Evolutionary conservation across 1,140 invertebrate species (phyloP).

Genomic region (Acyrthosiphon pisum): DNA sequence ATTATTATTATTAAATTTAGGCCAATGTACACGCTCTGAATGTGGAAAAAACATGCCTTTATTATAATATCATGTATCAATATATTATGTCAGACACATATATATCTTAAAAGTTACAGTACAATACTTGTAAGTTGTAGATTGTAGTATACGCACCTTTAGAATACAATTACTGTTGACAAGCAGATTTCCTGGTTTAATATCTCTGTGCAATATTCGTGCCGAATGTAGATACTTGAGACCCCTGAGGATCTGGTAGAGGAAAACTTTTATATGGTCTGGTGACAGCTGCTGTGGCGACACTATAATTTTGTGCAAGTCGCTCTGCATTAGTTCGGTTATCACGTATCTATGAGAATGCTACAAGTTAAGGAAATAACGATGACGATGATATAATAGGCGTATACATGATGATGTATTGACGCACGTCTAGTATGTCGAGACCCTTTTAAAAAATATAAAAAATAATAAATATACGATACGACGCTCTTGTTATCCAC

Average conservation of each 20-base stretch:
- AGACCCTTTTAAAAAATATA: background rate
- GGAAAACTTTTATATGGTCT: constrained; percentile 99
- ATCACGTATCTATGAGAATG: constrained; percentile 88
- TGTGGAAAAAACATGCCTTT: background rate
- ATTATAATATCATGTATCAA: background rate
- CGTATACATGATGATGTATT: background rate
- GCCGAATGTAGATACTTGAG: constrained; percentile 98
- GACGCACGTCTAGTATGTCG: background rate
- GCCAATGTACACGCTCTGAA: background rate
- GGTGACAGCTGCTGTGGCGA: constrained; percentile 96
- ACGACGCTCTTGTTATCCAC: constrained; percentile 41
- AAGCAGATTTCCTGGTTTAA: constrained; percentile 98
- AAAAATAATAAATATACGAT: background rate
- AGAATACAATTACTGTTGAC: constrained; percentile 99
- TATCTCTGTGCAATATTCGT: constrained; percentile 96
- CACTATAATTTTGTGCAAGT: constrained; percentile 99
- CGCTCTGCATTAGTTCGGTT: constrained; percentile 98
- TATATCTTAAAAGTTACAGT: background rate
- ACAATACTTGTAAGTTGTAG: background rate
- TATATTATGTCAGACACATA: background rate
- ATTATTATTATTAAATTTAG: background rate
- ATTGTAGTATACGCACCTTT: constrained; percentile 72
- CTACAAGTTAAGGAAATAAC: constrained; percentile 69
- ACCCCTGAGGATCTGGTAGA: constrained; percentile 99
- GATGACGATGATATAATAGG: background rate